A percentile compares a stretch with the other conserved stretches of the same genome.
These are phyloP conservation scores for Bombycilla garrulus DNA, from an alignment of 2,113 vertebrate species.

Conservation along the genomic window DNA sequence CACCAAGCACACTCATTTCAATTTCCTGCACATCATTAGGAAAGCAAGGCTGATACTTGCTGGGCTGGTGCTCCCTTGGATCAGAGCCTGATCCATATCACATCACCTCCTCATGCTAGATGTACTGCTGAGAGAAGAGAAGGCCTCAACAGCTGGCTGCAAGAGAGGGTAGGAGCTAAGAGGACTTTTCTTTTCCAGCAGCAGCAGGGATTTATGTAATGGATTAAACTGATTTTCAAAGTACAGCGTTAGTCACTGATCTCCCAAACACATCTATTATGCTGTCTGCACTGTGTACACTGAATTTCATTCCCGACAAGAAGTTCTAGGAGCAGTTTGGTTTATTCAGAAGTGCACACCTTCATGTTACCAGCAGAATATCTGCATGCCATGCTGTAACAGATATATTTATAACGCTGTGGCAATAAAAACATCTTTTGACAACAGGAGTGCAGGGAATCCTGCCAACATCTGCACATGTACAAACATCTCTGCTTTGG, in stretches of 20 bases:
- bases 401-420: slow-evolving; percentile 60
- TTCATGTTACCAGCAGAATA: neutral
- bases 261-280: neutral
- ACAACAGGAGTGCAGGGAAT: slow-evolving; percentile 67
- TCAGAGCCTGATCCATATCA: neutral
- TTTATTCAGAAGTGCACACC: neutral
- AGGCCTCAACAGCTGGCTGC: neutral
- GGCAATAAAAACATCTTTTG: slow-evolving; percentile 68
- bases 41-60: neutral
- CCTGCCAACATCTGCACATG: slow-evolving; percentile 72
- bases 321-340: neutral
- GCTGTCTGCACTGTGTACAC: neutral
- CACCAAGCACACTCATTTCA: neutral
- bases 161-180: neutral
- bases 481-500: slow-evolving; percentile 69
- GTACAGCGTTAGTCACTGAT: neutral
- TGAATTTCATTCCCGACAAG: neutral
- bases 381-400: slow-evolving; percentile 3
- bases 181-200: neutral
- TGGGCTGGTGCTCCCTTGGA: neutral
- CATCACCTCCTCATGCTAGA: neutral
- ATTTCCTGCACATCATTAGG: neutral
- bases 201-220: neutral
- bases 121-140: neutral
- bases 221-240: neutral